These are phyloP conservation scores for Falcunculus frontatus DNA, from an alignment of 2,113 vertebrate genomes.

Conservation along the genomic window DNA sequence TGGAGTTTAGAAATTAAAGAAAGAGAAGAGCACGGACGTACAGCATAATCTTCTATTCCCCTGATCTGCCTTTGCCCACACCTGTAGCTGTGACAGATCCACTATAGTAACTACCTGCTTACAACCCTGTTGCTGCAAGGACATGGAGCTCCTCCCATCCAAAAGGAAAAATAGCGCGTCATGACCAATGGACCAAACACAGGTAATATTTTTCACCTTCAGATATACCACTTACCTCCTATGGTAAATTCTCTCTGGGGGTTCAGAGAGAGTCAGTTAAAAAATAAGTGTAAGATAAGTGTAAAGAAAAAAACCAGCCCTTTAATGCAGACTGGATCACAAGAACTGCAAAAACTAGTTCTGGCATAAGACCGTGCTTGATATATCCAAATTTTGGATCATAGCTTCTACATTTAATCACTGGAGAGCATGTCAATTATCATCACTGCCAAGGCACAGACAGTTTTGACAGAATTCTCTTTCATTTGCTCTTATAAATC, in stretches of 20 bases:
- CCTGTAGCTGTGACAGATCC: neutral
- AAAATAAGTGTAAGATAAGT: neutral
- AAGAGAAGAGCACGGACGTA: neutral
- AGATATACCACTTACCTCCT: neutral
- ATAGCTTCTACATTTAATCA: neutral
- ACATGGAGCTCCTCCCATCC: neutral
- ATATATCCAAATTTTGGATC: neutral
- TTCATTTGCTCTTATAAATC: neutral
- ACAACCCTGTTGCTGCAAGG: neutral
- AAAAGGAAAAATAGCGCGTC: neutral
- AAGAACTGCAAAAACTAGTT: neutral
- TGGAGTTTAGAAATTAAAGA: neutral
- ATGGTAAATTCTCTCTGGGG: neutral
- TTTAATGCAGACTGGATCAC: neutral
- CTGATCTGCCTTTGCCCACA: neutral
- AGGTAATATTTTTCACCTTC: neutral
- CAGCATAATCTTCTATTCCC: neutral
- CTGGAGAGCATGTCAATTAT: neutral
- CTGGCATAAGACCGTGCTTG: neutral
- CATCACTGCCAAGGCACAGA: neutral
- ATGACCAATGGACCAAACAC: neutral
- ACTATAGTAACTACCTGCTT: neutral
- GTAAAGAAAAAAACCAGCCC: neutral
- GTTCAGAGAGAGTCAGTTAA: neutral
- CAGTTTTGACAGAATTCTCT: neutral